Evolutionary conservation across 2,888 invertebrate species (phyloP), one percentile per base, ranked within the genome.

Genomic region (Standfussiana lucernea): DNA sequence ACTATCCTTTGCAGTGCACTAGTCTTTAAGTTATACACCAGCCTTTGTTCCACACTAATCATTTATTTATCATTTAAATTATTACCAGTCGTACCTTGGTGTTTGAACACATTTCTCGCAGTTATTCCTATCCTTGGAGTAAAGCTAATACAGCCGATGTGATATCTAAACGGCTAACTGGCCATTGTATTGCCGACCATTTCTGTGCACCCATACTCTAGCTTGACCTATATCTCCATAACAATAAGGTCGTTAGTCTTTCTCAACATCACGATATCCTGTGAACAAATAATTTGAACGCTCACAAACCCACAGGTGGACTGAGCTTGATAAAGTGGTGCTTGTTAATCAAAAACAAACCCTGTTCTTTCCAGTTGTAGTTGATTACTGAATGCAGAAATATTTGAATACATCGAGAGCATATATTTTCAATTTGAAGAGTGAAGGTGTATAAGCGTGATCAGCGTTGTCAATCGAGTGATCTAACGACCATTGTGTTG

Each of bases 161-260:
- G 67, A 65, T 75, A 84, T 86, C 86, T 82, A 73, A 72, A 81
- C 47, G 72, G 62, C 69, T 83, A 82, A 82, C 85, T 82, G 73
- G 71, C 83, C 76, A 81, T 82, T 88, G 76, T 80, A 40, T 66
- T 76, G 47, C 66, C 62, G 66, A 65, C 71, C 56, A 85, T 81
- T 82, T 80, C 83, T 77, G 71, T 78, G 35, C 40, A 64, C 50
- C 56, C 35, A 65, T 66, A 72, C 70, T 77, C 67, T 76, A 65
- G 77, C 42, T 65, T 70, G 82, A 80, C 86, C 86, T 86, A 89
- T 87, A 87, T 80, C 62, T 72, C 75, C 82, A 81, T 84, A 87
- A 84, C 89, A 89, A 89, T 89, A 77, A 80, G 83, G 77, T 84
- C 80, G 73, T 85, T 84, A 85, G 64, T 79, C 80, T 90, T 87